Percentiles rank a stretch among this genome's conserved stretches.
Conservation (phyloP, 2,888 invertebrate species). For the Dryococelus australis region DNA sequence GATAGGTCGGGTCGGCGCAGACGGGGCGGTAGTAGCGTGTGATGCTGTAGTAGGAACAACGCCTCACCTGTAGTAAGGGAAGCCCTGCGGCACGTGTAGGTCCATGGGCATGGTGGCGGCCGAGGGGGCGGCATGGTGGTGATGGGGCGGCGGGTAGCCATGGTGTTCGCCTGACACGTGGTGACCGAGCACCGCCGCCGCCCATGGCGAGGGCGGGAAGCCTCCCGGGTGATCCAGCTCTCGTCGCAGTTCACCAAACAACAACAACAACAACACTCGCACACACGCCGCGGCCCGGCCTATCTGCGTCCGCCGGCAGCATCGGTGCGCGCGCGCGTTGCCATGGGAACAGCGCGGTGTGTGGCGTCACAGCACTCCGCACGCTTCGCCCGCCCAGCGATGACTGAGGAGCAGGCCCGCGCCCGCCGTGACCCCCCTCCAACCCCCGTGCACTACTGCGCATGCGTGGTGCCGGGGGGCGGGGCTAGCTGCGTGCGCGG, state of each 20-base stretch:
- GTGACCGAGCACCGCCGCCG: slow-evolving; percentile 71
- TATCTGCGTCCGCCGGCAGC: background rate
- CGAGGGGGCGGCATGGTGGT: slow-evolving; percentile 46
- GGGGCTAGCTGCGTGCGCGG: background rate
- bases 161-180: slow-evolving; percentile 56
- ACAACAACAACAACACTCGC: background rate
- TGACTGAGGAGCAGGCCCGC: background rate
- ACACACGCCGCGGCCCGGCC: background rate
- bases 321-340: background rate
- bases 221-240: slow-evolving; percentile 78
- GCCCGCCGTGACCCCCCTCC: background rate
- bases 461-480: background rate
- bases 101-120: slow-evolving; percentile 69
- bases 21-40: no score
- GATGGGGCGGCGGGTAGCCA: slow-evolving; percentile 60
- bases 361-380: background rate
- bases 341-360: background rate
- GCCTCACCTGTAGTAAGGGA: slow-evolving; percentile 88
- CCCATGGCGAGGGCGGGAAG: slow-evolving; percentile 80
- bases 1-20: no score
- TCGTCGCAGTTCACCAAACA: slow-evolving; percentile 48
- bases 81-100: slow-evolving; percentile 89
- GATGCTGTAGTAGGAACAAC: no score
- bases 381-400: slow-evolving; percentile 25
- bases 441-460: background rate